These are phyloP conservation scores for Tenthredo mesomela DNA, from an alignment of 2,888 invertebrate genomes.

Conservation along the genomic window DNA sequence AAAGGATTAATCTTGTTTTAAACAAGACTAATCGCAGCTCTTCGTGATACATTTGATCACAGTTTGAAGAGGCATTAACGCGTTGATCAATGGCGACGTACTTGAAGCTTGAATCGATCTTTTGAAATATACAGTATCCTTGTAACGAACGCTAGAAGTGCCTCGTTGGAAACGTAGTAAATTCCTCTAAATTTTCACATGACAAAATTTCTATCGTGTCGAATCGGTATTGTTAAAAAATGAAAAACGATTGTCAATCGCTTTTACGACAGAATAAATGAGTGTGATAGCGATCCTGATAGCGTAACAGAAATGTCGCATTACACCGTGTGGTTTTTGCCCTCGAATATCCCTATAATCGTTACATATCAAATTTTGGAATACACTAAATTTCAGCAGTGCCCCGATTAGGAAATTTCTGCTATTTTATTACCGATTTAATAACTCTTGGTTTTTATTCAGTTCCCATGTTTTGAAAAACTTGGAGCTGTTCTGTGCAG, in stretches of 20 bases:
- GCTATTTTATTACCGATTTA: neutral
- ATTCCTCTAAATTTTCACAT: neutral
- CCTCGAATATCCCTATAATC: neutral
- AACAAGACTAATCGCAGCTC: conserved; percentile 27
- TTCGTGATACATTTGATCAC: conserved; percentile 30
- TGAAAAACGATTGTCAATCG: neutral
- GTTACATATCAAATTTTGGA: neutral
- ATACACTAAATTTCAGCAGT: neutral
- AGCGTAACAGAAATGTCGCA: neutral
- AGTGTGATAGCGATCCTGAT: neutral
- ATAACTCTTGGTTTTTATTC: neutral
- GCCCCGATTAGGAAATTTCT: neutral
- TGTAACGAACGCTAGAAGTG: neutral
- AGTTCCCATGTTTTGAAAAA: neutral
- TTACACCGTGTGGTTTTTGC: neutral
- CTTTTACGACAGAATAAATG: neutral
- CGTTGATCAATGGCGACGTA: conserved; percentile 27
- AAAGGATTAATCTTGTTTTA: conserved; percentile 25
- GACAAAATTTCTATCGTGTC: neutral
- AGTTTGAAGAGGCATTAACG: conserved; percentile 32
- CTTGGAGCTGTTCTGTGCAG: neutral
- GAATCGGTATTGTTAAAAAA: neutral
- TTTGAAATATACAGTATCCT: neutral
- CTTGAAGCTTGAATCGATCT: neutral
- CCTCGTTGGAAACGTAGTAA: neutral